Percentiles rank a stretch among this genome's conserved stretches.
These are phyloP conservation scores for Leuciscus waleckii DNA, from an alignment of 2,797 vertebrate species.

Conservation along the genomic window DNA sequence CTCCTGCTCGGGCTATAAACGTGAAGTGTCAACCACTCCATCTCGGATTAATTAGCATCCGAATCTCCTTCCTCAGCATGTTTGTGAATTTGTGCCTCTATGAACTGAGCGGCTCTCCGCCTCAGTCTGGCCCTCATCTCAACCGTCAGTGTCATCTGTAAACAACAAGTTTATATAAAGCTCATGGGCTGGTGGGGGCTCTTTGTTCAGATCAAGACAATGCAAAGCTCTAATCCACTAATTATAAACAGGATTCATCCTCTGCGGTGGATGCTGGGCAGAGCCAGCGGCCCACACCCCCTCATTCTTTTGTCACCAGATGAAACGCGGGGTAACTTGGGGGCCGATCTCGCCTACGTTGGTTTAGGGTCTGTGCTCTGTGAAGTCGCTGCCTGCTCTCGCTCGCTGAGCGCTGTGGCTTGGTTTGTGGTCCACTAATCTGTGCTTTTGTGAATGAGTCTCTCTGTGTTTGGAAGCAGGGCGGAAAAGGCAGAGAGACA, in stretches of 20 bases:
- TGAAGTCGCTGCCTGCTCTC: not conserved
- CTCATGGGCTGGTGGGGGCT: slow-evolving; percentile 22
- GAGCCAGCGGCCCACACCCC: slow-evolving; percentile 1
- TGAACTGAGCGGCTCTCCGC: not conserved
- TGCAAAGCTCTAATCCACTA: slow-evolving; percentile 46
- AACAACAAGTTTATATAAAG: slow-evolving; percentile 49
- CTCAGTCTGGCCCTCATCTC: slow-evolving; percentile 37
- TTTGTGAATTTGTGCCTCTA: slow-evolving; percentile 1
- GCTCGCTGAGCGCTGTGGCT: not conserved
- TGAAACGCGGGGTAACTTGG: slow-evolving; percentile 15
- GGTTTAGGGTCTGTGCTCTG: not conserved
- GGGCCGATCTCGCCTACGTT: slow-evolving; percentile 5
- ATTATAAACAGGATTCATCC: slow-evolving; percentile 46
- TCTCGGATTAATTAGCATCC: slow-evolving; percentile 18
- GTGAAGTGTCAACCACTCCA: not conserved
- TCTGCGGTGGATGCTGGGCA: slow-evolving; percentile 12
- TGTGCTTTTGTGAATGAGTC: slow-evolving; percentile 32
- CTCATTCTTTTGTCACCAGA: slow-evolving; percentile 41
- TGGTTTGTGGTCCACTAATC: slow-evolving; percentile 28
- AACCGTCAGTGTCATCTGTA: slow-evolving; percentile 24
- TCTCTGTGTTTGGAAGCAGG: not conserved
- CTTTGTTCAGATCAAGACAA: slow-evolving; percentile 37
- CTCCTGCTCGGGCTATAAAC: not conserved
- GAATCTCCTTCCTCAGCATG: slow-evolving; percentile 6
- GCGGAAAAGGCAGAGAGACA: not conserved